Base-by-base conservation (phyloP, 2,113 vertebrate species). In the Leucosticte australis region DNA sequence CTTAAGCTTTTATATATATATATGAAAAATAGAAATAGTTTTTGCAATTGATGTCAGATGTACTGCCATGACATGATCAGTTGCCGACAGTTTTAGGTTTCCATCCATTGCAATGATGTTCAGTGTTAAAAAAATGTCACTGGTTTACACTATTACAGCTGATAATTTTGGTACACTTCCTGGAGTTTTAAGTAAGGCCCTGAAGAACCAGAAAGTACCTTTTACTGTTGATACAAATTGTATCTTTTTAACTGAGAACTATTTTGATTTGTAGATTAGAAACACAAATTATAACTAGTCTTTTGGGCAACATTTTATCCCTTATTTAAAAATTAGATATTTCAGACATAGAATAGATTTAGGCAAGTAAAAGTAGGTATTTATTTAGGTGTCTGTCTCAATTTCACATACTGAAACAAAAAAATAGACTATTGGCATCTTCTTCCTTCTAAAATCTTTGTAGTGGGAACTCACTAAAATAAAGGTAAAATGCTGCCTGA, bases 211-310 rank as follows among this genome's bases (percentile, higher is more conserved):
- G 98, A 99, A 98, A 98, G 98, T 98, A 99, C 98, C 98, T 98
- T 98, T 98, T 98, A 98, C 98, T 97, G 98, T 99, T 99, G 99
- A 99, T 99, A 99, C 99, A 99, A 99, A 99, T 99, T 99, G 99
- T 99, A 99, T 99, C 99, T 98, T 98, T 99, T 98, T 98, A 98
- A 98, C 98, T 98, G 97, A 98, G 97, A 98, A 98, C 97, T 98
- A 98, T 98, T 98, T 99, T 98, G 98, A 98, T 98, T 98, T 99
- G 97, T 98, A 98, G 98, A 97, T 97, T 98, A 97, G 97, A 97
- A 98, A 98, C 95, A 98, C 90, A 98, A 95, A 97, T 95, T 98
- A 88, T 95, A 94, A 98, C 97, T 98, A 98, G 98, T 97, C 96
- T 98, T 98, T 98, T 98, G 97, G 98, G 98, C 98, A 98, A 98